Evolutionary conservation across 2,888 invertebrate species (phyloP).

Genomic region (Idaea dimidiata): DNA sequence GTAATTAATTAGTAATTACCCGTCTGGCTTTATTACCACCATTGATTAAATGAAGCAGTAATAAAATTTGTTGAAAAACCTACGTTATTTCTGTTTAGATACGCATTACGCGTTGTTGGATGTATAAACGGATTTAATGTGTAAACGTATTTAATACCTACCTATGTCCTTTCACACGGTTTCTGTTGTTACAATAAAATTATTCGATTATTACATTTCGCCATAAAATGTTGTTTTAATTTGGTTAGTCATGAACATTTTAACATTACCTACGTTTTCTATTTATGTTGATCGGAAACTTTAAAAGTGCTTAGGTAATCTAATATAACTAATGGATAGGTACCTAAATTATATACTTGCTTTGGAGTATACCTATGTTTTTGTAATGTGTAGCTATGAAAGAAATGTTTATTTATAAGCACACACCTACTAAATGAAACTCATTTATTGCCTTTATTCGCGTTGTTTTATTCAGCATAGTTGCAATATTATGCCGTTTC

Average conservation of each 20-base stretch:
- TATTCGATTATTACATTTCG: slow-evolving; percentile 2
- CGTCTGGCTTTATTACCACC: slow-evolving; percentile 59
- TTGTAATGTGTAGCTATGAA: no score
- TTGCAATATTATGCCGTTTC: no score
- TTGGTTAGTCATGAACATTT: neutral
- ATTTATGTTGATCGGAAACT: no score
- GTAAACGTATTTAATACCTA: neutral
- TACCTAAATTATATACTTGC: no score
- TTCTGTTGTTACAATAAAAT: slow-evolving; percentile 17
- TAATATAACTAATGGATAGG: no score
- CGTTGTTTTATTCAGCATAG: no score
- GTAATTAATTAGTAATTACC: slow-evolving; percentile 62
- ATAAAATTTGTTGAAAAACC: neutral
- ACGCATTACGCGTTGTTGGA: neutral
- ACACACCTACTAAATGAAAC: no score
- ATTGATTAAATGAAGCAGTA: slow-evolving; percentile 56
- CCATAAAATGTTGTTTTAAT: neutral
- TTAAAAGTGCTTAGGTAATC: no score
- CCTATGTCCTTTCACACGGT: neutral
- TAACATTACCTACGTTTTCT: slow-evolving; percentile 3
- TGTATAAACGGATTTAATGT: neutral
- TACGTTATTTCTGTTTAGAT: neutral
- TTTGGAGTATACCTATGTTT: no score
- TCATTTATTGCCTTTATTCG: no score
- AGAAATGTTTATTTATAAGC: no score